A percentile compares a stretch with the other conserved stretches of the same genome.
These are phyloP conservation scores for Orussus abietinus DNA, from an alignment of 1,140 invertebrate genomes.

Conservation along the genomic window DNA sequence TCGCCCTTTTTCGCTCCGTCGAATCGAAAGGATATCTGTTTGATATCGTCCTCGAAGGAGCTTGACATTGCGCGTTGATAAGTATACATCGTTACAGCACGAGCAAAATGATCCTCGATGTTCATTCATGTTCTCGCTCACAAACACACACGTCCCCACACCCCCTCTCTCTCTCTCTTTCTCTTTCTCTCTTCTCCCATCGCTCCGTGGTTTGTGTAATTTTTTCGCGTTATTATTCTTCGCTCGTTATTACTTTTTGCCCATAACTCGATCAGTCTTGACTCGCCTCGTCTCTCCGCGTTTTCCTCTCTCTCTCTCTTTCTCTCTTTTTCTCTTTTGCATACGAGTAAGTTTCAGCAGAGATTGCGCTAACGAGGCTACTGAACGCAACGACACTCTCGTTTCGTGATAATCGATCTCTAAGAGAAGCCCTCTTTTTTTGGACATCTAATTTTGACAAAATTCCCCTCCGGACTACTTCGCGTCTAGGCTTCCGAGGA, in stretches of 20 bases:
- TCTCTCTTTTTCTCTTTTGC: slow-evolving; percentile 14
- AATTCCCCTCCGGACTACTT: too few species aligned
- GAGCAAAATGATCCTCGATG: too few species aligned
- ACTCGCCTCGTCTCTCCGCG: slow-evolving; percentile 24
- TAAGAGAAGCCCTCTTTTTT: too few species aligned
- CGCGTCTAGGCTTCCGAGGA: too few species aligned
- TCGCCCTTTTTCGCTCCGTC: not conserved
- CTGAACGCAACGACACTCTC: too few species aligned
- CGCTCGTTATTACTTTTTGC: not conserved
- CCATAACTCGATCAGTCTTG: slow-evolving; percentile 43
- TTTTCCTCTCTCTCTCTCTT: slow-evolving; percentile 10
- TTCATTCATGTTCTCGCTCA: too few species aligned
- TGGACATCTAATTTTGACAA: too few species aligned
- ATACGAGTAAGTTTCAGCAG: too few species aligned
- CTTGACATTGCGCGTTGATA: not conserved
- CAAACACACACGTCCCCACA: not conserved
- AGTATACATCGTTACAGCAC: not conserved
- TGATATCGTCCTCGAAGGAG: not conserved
- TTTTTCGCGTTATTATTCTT: slow-evolving; percentile 21
- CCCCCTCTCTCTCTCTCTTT: not conserved
- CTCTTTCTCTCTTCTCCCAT: not conserved
- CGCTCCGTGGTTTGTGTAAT: slow-evolving; percentile 7
- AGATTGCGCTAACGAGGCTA: too few species aligned
- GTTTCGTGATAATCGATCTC: too few species aligned
- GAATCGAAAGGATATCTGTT: not conserved